Evolutionary conservation across 2,888 invertebrate species (phyloP).

Genomic region (Amorpha juglandis): DNA sequence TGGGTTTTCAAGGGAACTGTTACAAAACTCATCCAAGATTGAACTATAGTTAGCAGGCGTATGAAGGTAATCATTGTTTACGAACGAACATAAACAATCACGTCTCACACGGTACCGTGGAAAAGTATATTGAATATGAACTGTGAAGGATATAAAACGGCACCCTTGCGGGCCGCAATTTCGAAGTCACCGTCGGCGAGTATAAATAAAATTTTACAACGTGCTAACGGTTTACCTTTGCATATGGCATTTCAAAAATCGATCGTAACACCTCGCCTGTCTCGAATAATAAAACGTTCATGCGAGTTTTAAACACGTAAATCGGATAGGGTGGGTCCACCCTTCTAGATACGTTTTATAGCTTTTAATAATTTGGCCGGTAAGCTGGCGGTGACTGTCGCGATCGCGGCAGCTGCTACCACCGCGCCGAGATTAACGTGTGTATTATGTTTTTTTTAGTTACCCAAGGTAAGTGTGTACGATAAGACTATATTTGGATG

Average conservation of each 20-base stretch:
- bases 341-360: constrained; percentile 82
- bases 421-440: constrained; percentile 68
- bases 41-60: not conserved
- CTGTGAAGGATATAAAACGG: constrained; percentile 20
- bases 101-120: not conserved
- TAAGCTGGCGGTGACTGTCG: constrained; percentile 81
- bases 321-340: constrained; percentile 78
- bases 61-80: constrained; percentile 18
- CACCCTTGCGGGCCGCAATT: constrained; percentile 17
- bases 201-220: constrained; percentile 22
- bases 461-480: constrained; percentile 54
- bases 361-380: constrained; percentile 81
- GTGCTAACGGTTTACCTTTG: constrained; percentile 25
- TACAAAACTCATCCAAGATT: not conserved
- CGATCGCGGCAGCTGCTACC: constrained; percentile 72
- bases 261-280: constrained; percentile 68
- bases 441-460: constrained; percentile 61
- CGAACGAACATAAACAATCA: constrained; percentile 17
- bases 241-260: constrained; percentile 55
- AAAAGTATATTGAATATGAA: constrained; percentile 16
- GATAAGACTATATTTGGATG: constrained; percentile 53
- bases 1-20: constrained; percentile 21
- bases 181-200: constrained; percentile 15
- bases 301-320: constrained; percentile 72
- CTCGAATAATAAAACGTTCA: constrained; percentile 73